Evolutionary conservation across 2,797 vertebrate genomes (phyloP), one percentile per base, ranked within the genome.

Genomic region (Sarcoramphus papa): DNA sequence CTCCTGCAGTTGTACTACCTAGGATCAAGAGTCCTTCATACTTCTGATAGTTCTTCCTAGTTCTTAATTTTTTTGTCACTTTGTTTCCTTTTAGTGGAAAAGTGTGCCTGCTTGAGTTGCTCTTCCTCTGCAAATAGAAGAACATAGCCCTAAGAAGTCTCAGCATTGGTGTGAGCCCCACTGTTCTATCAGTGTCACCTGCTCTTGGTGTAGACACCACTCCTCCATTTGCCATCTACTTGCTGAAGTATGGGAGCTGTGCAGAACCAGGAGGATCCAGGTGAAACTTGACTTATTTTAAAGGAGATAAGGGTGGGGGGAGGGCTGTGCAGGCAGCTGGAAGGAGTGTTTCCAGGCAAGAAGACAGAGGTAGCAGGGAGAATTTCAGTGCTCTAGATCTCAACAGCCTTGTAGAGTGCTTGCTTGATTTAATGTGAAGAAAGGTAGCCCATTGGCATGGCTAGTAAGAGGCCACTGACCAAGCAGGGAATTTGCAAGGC

Each of bases 131-230:
- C 28, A 9, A 21, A 18, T 2, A 22, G 27, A 43, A 37, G 22
- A 53, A 31, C 7, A 3, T 7, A 33, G 27, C 9, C 63, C 18
- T 13, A 22, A 45, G 84, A 15, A 33, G n/a, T 53, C 12, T 53
- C 12, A 2, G 33, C 3, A 2, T 6, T 22, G 28, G 19, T 14
- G 45, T 47, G 56, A 54, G n/a, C 20, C 31, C n/a, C 1, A 2
- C 14, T 27, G 12, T 45, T 37, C 6, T 24, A 2, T 19, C 8
- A 8, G 13, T 28, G 33, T 53, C 23, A 16, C 23, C 24, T 40
- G 15, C 19, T 69, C 12, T 25, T 60, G 24, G 21, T 30, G 4
- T 1, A 14, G 41, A 24, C 1, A 21, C 24, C 4, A 8, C 19
- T 47, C 12, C 3, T 45, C 6, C 14, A 21, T 43, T 24, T 21